phyloP scores from a whole-genome alignment of 2,888 invertebrate genomes.

The Erebia aethiops region DNA sequence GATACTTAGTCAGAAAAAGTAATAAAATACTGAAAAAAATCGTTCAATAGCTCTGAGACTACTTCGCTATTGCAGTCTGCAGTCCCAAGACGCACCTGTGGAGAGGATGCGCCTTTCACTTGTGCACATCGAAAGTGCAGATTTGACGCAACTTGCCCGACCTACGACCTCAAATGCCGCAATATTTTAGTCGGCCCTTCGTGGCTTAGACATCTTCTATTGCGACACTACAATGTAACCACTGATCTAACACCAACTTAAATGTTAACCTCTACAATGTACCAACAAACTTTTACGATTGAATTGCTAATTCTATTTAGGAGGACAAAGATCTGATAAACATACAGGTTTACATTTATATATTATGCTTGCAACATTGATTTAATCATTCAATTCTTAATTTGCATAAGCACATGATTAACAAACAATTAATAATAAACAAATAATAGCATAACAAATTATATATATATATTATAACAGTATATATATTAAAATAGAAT shows the following conservation, averaged over 20 bases:
- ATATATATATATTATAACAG: no score
- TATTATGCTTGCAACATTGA: no score
- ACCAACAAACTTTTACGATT: not conserved
- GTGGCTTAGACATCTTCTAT: slow-evolving; percentile 28
- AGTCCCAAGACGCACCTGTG: slow-evolving; percentile 52
- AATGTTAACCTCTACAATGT: not conserved
- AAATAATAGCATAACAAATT: no score
- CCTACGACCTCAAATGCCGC: slow-evolving; percentile 61
- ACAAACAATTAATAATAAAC: no score
- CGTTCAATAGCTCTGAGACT: not conserved
- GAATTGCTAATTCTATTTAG: not conserved
- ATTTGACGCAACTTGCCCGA: slow-evolving; percentile 67
- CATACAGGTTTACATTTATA: not conserved
- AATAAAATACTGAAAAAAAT: not conserved
- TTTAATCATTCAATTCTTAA: no score
- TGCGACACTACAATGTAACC: slow-evolving; percentile 16
- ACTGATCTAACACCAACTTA: slow-evolving; percentile 1
- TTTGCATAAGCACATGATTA: no score
- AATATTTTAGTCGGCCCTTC: slow-evolving; percentile 41
- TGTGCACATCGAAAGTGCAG: slow-evolving; percentile 78
- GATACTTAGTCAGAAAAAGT: no score
- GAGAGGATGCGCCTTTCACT: slow-evolving; percentile 78
- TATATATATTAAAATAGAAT: no score
- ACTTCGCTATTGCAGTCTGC: slow-evolving; percentile 37
- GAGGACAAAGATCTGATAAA: not conserved